Conservation (phyloP, 2,797 vertebrate genomes). For the Danionella dracula region DNA sequence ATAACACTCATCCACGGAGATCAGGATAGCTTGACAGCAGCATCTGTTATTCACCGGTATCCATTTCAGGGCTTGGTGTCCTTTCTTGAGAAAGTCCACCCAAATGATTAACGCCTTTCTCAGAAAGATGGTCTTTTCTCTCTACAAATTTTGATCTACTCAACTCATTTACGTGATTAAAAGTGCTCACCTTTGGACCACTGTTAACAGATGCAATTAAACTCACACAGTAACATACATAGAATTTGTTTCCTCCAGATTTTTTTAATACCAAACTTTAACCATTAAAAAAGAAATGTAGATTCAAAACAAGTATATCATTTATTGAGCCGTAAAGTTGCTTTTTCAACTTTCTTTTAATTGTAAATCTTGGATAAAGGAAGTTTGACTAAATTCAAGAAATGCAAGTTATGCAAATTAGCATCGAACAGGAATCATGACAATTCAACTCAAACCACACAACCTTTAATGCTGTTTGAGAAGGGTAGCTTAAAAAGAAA, state of each 20-base stretch:
- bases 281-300: background rate
- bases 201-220: slow-evolving; percentile 50
- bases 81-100: slow-evolving; percentile 24
- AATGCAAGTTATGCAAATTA: slow-evolving; percentile 29
- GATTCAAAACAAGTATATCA: background rate
- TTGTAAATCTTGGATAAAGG: slow-evolving; percentile 44
- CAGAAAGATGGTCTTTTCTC: slow-evolving; percentile 18
- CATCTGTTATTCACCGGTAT: slow-evolving; percentile 42
- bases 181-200: slow-evolving; percentile 50
- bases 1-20: slow-evolving; percentile 25
- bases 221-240: slow-evolving; percentile 52
- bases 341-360: slow-evolving; percentile 45
- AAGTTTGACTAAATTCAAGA: slow-evolving; percentile 47
- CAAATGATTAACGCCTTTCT: slow-evolving; percentile 31
- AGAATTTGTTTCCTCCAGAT: slow-evolving; percentile 51
- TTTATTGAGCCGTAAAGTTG: background rate
- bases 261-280: slow-evolving; percentile 53
- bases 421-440: slow-evolving; percentile 1
- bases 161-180: background rate
- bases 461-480: too few species aligned
- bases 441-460: too few species aligned
- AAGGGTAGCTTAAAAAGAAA: background rate
- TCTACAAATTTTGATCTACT: background rate
- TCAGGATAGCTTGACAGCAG: slow-evolving; percentile 38
- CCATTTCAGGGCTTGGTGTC: slow-evolving; percentile 40